A percentile compares a stretch with the other conserved stretches of the same genome.
Evolutionary conservation across 2,888 invertebrate species (phyloP).

Genomic region (Serrognathus titanus): DNA sequence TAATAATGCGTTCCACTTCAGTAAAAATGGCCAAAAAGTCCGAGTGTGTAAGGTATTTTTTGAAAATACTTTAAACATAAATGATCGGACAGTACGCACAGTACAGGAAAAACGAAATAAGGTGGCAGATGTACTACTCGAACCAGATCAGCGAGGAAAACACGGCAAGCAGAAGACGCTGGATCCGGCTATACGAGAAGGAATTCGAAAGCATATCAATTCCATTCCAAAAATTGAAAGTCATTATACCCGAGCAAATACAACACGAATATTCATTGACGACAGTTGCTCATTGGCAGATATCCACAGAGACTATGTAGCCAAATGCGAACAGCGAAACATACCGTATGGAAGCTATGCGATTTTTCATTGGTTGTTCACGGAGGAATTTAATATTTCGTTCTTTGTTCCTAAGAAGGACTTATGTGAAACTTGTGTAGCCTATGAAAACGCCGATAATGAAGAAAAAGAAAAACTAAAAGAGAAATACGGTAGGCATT

Average conservation of each 20-base stretch:
- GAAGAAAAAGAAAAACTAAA: slow-evolving; percentile 26
- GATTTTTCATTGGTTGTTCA: slow-evolving; percentile 21
- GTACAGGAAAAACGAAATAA: neutral
- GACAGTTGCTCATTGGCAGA: slow-evolving; percentile 22
- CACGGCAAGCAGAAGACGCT: slow-evolving; percentile 11
- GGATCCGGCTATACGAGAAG: slow-evolving; percentile 5
- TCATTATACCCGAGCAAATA: slow-evolving; percentile 22
- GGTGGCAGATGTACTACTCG: neutral
- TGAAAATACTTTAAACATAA: neutral
- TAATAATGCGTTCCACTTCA: slow-evolving; percentile 4
- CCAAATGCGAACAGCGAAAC: slow-evolving; percentile 14
- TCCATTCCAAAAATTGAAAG: slow-evolving; percentile 21
- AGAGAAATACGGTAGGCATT: slow-evolving; percentile 19
- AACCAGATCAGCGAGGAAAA: neutral
- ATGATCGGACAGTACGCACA: slow-evolving; percentile 3
- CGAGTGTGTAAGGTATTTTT: slow-evolving; percentile 4
- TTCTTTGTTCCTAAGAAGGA: slow-evolving; percentile 31
- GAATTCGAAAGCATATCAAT: slow-evolving; percentile 9
- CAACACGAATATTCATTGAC: slow-evolving; percentile 21
- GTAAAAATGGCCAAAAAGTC: neutral
- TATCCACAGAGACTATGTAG: slow-evolving; percentile 20
- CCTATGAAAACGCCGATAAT: slow-evolving; percentile 29
- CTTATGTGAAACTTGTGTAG: slow-evolving; percentile 31
- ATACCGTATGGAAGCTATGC: slow-evolving; percentile 17
- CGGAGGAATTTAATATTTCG: slow-evolving; percentile 25